phyloP scores from a whole-genome alignment of 2,888 invertebrate genomes.

The Apeira syringaria region DNA sequence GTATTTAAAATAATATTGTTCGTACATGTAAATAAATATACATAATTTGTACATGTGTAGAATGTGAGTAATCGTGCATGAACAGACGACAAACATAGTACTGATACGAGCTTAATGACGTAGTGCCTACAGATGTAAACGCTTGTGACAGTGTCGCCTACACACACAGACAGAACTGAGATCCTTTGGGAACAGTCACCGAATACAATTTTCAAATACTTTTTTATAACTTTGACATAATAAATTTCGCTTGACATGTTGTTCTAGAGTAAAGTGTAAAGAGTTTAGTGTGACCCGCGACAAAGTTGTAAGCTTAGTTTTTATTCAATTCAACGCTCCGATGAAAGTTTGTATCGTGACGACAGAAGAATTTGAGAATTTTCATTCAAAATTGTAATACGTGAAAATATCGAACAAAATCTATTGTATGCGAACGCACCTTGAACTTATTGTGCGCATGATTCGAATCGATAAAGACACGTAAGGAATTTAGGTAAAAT shows the following conservation, averaged over 20 bases:
- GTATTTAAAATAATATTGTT: constrained; percentile 43
- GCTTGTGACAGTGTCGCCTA: constrained; percentile 71
- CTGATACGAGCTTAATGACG: constrained; percentile 87
- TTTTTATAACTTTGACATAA: constrained; percentile 20
- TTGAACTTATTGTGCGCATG: constrained; percentile 26
- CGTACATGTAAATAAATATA: constrained; percentile 65
- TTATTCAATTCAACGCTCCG: constrained; percentile 10
- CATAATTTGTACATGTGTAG: constrained; percentile 72
- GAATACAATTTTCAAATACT: constrained; percentile 12
- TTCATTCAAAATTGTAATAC: constrained; percentile 5
- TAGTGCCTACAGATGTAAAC: constrained; percentile 86
- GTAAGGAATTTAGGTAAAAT: constrained; percentile 51
- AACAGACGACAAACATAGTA: constrained; percentile 79
- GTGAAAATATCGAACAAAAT: constrained; percentile 14
- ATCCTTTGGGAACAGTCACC: constrained; percentile 15
- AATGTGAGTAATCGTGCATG: constrained; percentile 72
- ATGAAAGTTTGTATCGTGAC: constrained; percentile 9
- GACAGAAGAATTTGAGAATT: constrained; percentile 2
- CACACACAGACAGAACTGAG: constrained; percentile 25
- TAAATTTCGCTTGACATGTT: constrained; percentile 9
- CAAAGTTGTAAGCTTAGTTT: constrained; percentile 13
- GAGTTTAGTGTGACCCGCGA: constrained; percentile 5
- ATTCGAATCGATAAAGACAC: constrained; percentile 37
- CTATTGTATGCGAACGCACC: constrained; percentile 20
- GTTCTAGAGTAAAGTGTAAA: not conserved